phyloP scores from a whole-genome alignment of 2,113 vertebrate genomes.

The Dendropsophus ebraccatus region DNA sequence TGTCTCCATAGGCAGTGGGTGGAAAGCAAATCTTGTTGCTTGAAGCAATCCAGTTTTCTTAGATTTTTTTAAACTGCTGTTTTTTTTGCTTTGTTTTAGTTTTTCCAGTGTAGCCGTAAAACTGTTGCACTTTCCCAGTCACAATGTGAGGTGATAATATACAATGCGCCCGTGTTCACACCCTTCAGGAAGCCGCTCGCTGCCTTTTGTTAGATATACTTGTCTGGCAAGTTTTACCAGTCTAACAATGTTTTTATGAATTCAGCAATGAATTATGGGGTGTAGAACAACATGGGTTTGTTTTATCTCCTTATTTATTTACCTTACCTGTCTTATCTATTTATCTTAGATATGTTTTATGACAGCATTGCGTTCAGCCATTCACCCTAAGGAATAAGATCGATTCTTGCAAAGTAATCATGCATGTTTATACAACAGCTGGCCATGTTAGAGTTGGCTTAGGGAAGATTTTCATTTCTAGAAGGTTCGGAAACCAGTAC shows the following conservation, averaged over 20 bases:
- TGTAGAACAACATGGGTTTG: conserved; percentile 50
- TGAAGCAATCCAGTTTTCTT: background rate
- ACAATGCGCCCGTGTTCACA: conserved; percentile 20
- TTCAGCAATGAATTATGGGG: background rate
- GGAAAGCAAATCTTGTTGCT: background rate
- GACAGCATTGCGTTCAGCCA: conserved; percentile 24
- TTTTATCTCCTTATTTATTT: conserved; percentile 47
- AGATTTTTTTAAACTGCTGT: background rate
- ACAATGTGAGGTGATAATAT: background rate
- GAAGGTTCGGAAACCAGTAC: conserved; percentile 29
- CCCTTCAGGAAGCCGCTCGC: conserved; percentile 6
- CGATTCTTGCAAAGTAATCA: conserved; percentile 48
- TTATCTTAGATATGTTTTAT: conserved; percentile 39
- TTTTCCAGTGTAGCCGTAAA: background rate
- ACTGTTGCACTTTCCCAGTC: background rate
- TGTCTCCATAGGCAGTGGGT: background rate
- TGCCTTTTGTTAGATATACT: conserved; percentile 16
- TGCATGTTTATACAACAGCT: conserved; percentile 36
- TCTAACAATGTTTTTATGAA: conserved; percentile 19
- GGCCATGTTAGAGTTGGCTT: conserved; percentile 34
- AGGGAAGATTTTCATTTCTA: conserved; percentile 31
- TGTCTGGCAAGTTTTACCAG: conserved; percentile 31
- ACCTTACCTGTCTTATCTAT: conserved; percentile 38
- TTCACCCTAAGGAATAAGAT: conserved; percentile 40
- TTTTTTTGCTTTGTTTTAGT: no score